A percentile compares a stretch with the other conserved stretches of the same genome.
Evolutionary conservation across 2,888 invertebrate species (phyloP).

Genomic region (Ligdia adustata): DNA sequence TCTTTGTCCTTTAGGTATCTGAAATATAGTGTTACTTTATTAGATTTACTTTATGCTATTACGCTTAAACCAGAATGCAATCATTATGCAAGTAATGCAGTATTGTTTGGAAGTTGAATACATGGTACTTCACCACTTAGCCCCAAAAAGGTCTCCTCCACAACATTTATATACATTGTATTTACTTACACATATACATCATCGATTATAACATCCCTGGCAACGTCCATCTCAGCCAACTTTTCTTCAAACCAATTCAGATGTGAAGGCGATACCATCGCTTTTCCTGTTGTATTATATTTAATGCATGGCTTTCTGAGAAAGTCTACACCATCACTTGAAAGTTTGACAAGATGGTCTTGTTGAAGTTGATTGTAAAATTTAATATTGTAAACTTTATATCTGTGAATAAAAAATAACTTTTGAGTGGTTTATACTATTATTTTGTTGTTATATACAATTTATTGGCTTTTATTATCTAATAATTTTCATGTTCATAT

Average conservation of each 20-base stretch:
- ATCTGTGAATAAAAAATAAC: too few relatives aligned
- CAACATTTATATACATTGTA: too few relatives aligned
- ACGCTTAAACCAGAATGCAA: too few relatives aligned
- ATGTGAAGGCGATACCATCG: slow-evolving; percentile 64
- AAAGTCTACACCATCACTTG: slow-evolving; percentile 58
- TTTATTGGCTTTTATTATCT: background rate
- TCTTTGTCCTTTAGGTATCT: slow-evolving; percentile 53
- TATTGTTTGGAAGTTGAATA: too few relatives aligned
- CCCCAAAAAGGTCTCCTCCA: too few relatives aligned
- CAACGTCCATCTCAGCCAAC: slow-evolving; percentile 47
- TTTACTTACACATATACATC: slow-evolving; percentile 64
- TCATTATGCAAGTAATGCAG: too few relatives aligned
- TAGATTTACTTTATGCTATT: too few relatives aligned
- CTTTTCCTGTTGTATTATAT: slow-evolving; percentile 53
- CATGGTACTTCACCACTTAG: too few relatives aligned
- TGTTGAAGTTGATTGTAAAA: slow-evolving; percentile 50
- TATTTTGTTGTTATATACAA: background rate
- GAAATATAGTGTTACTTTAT: slow-evolving; percentile 31
- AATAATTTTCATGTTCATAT: too few relatives aligned
- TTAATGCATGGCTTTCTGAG: slow-evolving; percentile 59
- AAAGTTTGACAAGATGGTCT: slow-evolving; percentile 46
- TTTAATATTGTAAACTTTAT: slow-evolving; percentile 60
- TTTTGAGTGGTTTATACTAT: too few relatives aligned
- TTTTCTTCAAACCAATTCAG: slow-evolving; percentile 62
- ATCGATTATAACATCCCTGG: slow-evolving; percentile 50